These are phyloP conservation scores for Leptopilina myrica DNA, from an alignment of 2,888 invertebrate genomes.

Conservation along the genomic window DNA sequence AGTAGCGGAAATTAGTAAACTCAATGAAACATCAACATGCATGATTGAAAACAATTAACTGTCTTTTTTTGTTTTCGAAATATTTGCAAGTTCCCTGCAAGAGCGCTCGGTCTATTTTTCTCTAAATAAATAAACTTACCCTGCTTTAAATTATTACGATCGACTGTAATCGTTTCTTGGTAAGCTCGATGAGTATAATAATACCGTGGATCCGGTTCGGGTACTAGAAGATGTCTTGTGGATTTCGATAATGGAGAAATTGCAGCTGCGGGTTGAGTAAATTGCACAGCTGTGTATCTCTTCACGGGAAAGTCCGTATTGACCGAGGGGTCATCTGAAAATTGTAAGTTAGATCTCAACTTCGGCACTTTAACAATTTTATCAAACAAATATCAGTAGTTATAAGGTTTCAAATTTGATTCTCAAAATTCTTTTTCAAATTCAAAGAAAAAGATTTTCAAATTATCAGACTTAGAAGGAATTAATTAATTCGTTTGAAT, in stretches of 20 bases:
- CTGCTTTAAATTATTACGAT: constrained; percentile 74
- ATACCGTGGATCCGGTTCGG: constrained; percentile 81
- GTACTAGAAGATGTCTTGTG: constrained; percentile 86
- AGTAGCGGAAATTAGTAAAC: constrained; percentile 38
- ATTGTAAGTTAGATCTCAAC: constrained; percentile 40
- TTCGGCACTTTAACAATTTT: neutral
- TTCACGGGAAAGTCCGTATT: constrained; percentile 87
- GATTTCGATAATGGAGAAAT: constrained; percentile 87
- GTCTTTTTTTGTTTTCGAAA: too few relatives aligned
- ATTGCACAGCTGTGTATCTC: constrained; percentile 87
- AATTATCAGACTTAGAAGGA: too few relatives aligned
- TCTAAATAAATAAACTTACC: constrained; percentile 63
- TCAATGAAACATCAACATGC: neutral
- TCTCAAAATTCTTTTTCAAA: too few relatives aligned
- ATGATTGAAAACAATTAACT: too few relatives aligned
- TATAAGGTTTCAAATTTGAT: too few relatives aligned
- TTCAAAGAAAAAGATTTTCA: too few relatives aligned
- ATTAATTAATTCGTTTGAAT: too few relatives aligned
- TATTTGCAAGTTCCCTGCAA: too few relatives aligned
- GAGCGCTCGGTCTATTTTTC: too few relatives aligned
- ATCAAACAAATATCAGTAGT: too few relatives aligned
- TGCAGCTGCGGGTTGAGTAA: constrained; percentile 87
- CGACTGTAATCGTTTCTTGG: constrained; percentile 74
- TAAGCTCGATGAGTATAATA: constrained; percentile 80
- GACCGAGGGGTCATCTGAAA: constrained; percentile 81